These are phyloP conservation scores for Lasioglossum calceatum DNA, from an alignment of 2,888 invertebrate species.

Conservation along the genomic window DNA sequence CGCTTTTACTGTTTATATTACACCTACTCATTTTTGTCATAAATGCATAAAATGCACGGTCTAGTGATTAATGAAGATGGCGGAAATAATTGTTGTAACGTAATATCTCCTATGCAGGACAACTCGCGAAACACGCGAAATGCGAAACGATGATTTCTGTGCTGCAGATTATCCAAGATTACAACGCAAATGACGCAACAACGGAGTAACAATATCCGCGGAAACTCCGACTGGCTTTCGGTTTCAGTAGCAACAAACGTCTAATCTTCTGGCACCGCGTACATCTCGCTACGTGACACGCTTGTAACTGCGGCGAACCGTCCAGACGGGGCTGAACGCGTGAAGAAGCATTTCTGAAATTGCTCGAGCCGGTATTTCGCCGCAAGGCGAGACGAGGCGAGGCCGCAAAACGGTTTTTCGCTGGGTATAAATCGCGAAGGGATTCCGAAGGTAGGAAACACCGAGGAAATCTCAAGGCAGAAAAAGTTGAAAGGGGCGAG, in stretches of 20 bases:
- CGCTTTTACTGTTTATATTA: too few relatives aligned
- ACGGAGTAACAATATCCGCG: neutral
- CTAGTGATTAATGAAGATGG: too few relatives aligned
- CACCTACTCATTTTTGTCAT: too few relatives aligned
- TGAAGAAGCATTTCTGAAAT: conserved; percentile 31
- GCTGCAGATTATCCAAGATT: neutral
- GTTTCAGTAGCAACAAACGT: conserved; percentile 4
- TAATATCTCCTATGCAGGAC: too few relatives aligned
- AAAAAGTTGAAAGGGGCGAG: neutral
- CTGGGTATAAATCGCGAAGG: conserved; percentile 41
- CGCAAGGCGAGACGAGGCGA: neutral
- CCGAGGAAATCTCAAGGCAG: conserved; percentile 34
- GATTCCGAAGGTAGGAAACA: conserved; percentile 40
- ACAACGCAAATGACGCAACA: neutral
- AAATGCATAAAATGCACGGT: too few relatives aligned
- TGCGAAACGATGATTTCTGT: neutral
- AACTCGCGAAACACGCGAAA: too few relatives aligned
- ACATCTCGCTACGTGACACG: conserved; percentile 28
- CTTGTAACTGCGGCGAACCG: neutral
- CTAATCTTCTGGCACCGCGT: neutral
- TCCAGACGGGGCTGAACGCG: neutral
- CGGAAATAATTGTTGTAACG: too few relatives aligned
- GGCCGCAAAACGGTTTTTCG: conserved; percentile 23
- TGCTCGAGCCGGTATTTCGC: conserved; percentile 27
- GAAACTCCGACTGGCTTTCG: neutral